Base-by-base conservation (phyloP, 2,888 invertebrate genomes). In the Coleophora deauratella region DNA sequence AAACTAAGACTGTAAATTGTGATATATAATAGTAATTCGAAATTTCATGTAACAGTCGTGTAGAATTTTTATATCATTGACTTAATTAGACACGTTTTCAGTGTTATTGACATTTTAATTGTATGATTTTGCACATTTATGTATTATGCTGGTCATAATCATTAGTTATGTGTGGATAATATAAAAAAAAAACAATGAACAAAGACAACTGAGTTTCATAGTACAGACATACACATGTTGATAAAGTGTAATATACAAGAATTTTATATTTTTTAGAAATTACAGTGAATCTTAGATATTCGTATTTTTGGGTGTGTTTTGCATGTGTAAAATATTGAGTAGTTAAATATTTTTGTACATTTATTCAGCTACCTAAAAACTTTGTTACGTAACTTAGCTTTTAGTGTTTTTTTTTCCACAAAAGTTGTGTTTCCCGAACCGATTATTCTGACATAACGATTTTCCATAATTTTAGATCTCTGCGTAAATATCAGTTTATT, bases 1-100 rank as follows among this genome's bases (percentile, higher is more conserved):
- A 60, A 54, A 55, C 57, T 55, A 75, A 80, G 78, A 79, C 78
- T 80, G 75, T 52, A 48, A 58, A 65, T 62, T 79, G 79, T 81
- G 77, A 79, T 79, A 77, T 53, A 49, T 15, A 53, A 21, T 21
- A 4, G 21, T 21, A 59, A 55, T 54, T 46, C 54, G 53, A 52
- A 50, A 48, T 47, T 45, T 55, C 51, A 37, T 54, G 21, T 21
- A 48, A 31, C 10, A 50, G 61, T 58, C 52, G 53, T 61, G 53
- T 52, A 42, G 46, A 51, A 49, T 44, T 46, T 47, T 46, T 48
- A 42, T 40, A 47, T 43, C 40, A 30, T 31, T 21, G 7, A 11
- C 21, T 15, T 9, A 40, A 31, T 21, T 21, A 6, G 21, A 4
- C 21, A 21, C 3, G 6, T 21, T 21, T 21, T 21, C 21, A 21